Conservation (phyloP, 2,888 invertebrate species). For the Agapostemon virescens region DNA sequence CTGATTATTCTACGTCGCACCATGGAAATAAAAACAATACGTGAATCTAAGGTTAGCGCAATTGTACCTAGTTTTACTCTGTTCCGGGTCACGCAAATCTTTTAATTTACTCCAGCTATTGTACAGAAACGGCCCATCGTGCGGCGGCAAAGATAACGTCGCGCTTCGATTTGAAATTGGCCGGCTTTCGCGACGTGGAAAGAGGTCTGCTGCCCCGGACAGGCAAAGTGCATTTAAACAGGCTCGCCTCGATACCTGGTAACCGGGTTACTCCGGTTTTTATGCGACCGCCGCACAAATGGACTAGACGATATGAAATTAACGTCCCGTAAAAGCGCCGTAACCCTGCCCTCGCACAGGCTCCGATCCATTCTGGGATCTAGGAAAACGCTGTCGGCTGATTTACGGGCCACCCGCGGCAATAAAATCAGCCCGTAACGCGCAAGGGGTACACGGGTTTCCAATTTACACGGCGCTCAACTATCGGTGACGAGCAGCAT, state of each 20-base stretch:
- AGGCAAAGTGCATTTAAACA: conserved; percentile 26
- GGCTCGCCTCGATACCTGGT: conserved; percentile 5
- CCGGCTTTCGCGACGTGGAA: conserved; percentile 18
- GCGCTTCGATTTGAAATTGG: conserved; percentile 38
- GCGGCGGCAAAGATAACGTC: conserved; percentile 14
- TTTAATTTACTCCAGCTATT: too few species aligned
- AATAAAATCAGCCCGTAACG: conserved; percentile 38
- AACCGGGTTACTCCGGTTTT: conserved; percentile 28
- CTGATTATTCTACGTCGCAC: too few species aligned
- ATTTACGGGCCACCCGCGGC: conserved; percentile 17
- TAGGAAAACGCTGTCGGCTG: neutral
- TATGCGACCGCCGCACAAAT: conserved; percentile 13
- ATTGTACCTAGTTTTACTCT: too few species aligned
- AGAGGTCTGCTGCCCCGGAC: neutral
- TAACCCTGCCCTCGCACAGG: neutral
- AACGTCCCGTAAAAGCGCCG: conserved; percentile 39
- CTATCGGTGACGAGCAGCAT: conserved; percentile 27
- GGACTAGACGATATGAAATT: conserved; percentile 27
- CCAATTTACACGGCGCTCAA: conserved; percentile 28
- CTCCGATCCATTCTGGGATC: conserved; percentile 5
- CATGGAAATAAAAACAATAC: too few species aligned
- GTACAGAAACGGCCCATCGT: too few species aligned
- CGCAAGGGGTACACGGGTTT: conserved; percentile 21
- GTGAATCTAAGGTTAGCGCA: too few species aligned
- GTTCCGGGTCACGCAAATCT: too few species aligned